Percentiles rank a stretch among this genome's conserved stretches.
phyloP scores from a whole-genome alignment of 2,888 invertebrate genomes.

The Clivina fossor region DNA sequence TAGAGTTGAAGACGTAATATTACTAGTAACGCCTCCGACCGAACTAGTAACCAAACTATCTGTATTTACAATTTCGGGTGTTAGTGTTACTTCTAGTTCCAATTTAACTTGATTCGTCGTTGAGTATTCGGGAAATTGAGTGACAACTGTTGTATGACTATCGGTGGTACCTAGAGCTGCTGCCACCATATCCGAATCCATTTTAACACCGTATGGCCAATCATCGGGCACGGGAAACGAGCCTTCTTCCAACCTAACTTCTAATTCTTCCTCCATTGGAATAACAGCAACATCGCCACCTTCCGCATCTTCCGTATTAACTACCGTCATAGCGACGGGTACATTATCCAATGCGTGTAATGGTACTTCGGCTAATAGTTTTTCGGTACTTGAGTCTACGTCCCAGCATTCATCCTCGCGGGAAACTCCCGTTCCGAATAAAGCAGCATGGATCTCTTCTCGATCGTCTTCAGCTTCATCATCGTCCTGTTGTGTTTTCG shows the following conservation, averaged over 20 bases:
- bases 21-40: slow-evolving; percentile 49
- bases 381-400: slow-evolving; percentile 56
- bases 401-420: slow-evolving; percentile 53
- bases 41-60: slow-evolving; percentile 59
- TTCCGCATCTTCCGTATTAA: slow-evolving; percentile 47
- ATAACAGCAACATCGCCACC: slow-evolving; percentile 52
- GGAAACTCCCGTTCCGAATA: slow-evolving; percentile 47
- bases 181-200: slow-evolving; percentile 56
- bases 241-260: slow-evolving; percentile 58
- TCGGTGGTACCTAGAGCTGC: slow-evolving; percentile 55
- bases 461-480: slow-evolving; percentile 44
- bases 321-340: slow-evolving; percentile 45
- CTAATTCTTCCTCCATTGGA: slow-evolving; percentile 62
- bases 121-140: slow-evolving; percentile 44
- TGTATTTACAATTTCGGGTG: slow-evolving; percentile 61
- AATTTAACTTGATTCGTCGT: slow-evolving; percentile 56
- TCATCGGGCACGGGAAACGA: slow-evolving; percentile 54
- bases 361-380: slow-evolving; percentile 53
- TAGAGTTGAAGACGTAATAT: slow-evolving; percentile 45
- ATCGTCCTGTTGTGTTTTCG: slow-evolving; percentile 36
- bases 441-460: slow-evolving; percentile 51
- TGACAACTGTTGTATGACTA: slow-evolving; percentile 46
- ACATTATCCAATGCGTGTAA: slow-evolving; percentile 50
- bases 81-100: slow-evolving; percentile 62
- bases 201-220: slow-evolving; percentile 54